Base-by-base conservation (phyloP, 1,140 invertebrate genomes). In the Danaus melanippus region DNA sequence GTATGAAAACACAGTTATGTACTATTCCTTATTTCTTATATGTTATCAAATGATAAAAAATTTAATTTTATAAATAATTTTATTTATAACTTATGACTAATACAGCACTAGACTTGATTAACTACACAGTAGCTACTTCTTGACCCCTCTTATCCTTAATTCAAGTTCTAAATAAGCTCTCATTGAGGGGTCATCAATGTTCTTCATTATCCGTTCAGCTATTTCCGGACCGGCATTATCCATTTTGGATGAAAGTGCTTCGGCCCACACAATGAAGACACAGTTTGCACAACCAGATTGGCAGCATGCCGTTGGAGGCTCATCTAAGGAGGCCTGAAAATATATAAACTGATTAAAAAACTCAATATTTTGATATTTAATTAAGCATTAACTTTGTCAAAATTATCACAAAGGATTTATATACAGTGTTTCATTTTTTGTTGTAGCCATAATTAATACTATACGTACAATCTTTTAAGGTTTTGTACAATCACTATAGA, bases 211-310 rank as follows among this genome's bases (percentile, higher is more conserved):
- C 47, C 92, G 90, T 69, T 93, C 88, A 42, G 90, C 86, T 10
- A 95, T 90, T 61, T 90, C 90, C 48, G 92, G 89, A 7, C 90
- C 90, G 11, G 91, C 92, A 60, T 92, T 88, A 51, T 90, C 84
- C 65, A 95, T 92, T 48, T 92, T 89, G 46, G 91, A 86, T 10
- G 89, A 90, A 11, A 98, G 64, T 56, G 94, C 91, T 68, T 97
- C 93, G 0, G 96, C 96, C 88, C 98, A 98, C 40, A 94, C 89
- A 44, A 98, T 92, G 93, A 96, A 99, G 10, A 98, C 97, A 84
- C 97, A 99, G 76, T 98, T 98, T 1, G 92, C 88, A 88, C 97
- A 98, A 0, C 96, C 97, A 4, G 94, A 96, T 91, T 95, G 95
- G 66, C 97, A 99, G 79, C 97, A 99, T 41, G 89, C 93, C 2